Evolutionary conservation across 2,797 vertebrate species (phyloP).

Genomic region (Oreonectes daqikongensis): DNA sequence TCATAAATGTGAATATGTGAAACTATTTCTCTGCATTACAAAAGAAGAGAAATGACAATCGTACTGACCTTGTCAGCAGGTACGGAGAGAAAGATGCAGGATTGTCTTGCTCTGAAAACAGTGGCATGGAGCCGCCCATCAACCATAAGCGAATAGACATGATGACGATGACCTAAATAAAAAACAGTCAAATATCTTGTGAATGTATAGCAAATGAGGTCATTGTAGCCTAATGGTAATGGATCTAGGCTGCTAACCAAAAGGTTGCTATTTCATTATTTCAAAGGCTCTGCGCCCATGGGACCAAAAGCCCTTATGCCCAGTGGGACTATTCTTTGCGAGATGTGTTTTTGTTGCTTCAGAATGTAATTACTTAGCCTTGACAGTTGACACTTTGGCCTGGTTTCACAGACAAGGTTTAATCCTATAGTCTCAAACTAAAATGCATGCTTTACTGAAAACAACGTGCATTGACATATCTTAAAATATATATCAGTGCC

Average conservation of each 20-base stretch:
- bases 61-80: constrained; percentile 86
- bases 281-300: not conserved
- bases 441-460: too few relatives aligned
- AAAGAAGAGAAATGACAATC: not conserved
- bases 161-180: constrained; percentile 81
- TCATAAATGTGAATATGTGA: not conserved
- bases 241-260: not conserved
- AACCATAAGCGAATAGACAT: constrained; percentile 90
- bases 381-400: not conserved
- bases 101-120: constrained; percentile 98
- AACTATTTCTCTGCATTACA: not conserved
- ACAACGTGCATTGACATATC: too few relatives aligned
- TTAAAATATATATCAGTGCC: too few relatives aligned
- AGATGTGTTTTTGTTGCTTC: not conserved
- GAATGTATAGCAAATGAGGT: not conserved
- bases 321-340: not conserved
- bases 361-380: not conserved
- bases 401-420: too few relatives aligned
- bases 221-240: not conserved
- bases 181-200: not conserved
- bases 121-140: constrained; percentile 97
- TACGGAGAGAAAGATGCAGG: constrained; percentile 93
- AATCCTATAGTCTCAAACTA: too few relatives aligned
- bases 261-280: not conserved
- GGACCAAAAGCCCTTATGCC: not conserved